Conservation (phyloP, 2,113 vertebrate genomes). For the Tamias sibiricus region DNA sequence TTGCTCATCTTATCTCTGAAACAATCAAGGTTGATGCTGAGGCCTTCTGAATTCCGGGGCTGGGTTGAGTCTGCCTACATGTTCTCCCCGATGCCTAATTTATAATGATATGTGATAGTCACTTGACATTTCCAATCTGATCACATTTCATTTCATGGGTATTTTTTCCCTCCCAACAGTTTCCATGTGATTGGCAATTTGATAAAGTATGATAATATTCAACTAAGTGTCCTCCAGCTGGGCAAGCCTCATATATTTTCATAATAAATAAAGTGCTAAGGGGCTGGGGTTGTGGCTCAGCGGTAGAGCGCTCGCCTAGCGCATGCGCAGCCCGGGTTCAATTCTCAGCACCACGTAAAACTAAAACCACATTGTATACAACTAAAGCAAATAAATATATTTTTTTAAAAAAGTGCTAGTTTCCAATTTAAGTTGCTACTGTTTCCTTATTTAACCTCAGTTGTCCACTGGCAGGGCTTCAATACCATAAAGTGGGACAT, state of each 20-base stretch:
- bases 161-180: background rate
- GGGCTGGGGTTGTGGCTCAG: too few relatives aligned
- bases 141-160: background rate
- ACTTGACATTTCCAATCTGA: background rate
- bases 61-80: too few relatives aligned
- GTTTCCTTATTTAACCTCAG: background rate
- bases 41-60: too few relatives aligned
- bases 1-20: too few relatives aligned
- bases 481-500: background rate
- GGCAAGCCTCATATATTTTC: background rate
- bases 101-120: background rate
- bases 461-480: background rate
- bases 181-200: background rate
- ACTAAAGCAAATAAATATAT: too few relatives aligned
- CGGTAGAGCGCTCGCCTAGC: too few relatives aligned
- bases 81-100: too few relatives aligned
- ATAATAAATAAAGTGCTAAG: background rate
- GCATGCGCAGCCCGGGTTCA: too few relatives aligned
- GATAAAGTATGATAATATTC: background rate
- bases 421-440: background rate
- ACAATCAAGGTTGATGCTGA: too few relatives aligned
- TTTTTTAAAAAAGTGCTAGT: background rate
- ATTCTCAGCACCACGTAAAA: too few relatives aligned
- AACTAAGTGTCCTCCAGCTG: background rate
- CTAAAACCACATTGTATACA: too few relatives aligned